Base-by-base conservation (phyloP, 2,797 vertebrate genomes). In the Champsocephalus esox region DNA sequence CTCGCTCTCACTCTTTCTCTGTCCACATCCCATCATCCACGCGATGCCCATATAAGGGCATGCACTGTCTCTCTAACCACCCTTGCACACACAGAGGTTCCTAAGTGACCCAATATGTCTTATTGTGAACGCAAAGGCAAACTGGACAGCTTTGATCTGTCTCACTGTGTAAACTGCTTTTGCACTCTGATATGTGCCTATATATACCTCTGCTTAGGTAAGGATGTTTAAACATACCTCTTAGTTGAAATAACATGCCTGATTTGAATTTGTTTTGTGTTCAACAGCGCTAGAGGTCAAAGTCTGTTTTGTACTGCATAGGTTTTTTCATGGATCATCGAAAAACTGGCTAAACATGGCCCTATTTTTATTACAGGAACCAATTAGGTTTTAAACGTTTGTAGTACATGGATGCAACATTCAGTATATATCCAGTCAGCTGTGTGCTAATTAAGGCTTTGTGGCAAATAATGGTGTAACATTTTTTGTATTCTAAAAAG, bases 31-130 rank as follows among this genome's bases (percentile, higher is more conserved):
- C 58, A 65, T 90, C 85, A 87, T 93, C 92, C 94, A 94, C 90
- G 90, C 92, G 92, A 93, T 88, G 14, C 88, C 93, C 92, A 88
- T 94, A 94, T 94, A 89, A 80, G 93, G 93, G 24, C 86, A 92
- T 88, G 79, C 74, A 24, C 71, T 83, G 86, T 92, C 79, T 88
- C 79, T 54, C 70, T 56, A 45, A 43, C 60, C 75, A 44, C 70
- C 54, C 70, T 46, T 6, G 34, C 56, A 66, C 49, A 66, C 78
- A 84, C 87, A 83, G 76, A 83, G 76, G 57, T 62, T 82, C 74
- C 75, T 81, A 78, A 86, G 71, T 88, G 77, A 85, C 75, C 82
- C 88, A 59, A 46, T 80, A 55, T 73, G 83, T 90, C 80, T 89
- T 77, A 82, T 67, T 84, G 83, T 89, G 88, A 81, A 86, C 45